Base-by-base conservation (phyloP, 2,797 vertebrate genomes). In the Helarctos malayanus region DNA sequence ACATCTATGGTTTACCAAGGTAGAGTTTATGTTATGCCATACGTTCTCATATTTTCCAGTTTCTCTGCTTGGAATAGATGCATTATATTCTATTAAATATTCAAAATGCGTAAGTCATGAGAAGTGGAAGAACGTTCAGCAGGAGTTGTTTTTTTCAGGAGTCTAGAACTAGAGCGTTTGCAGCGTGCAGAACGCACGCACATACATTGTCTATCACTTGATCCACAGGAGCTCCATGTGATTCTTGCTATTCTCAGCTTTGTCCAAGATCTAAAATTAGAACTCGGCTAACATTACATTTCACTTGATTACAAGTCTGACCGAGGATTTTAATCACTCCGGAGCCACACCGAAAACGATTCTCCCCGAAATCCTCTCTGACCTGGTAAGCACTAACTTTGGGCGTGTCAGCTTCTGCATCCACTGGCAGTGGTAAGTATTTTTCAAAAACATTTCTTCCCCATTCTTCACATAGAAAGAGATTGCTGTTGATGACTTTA, bases 211-310 rank as follows among this genome's bases (percentile, higher is more conserved):
- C 96, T 92, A 93, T 85, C 95, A 81, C 63, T 21, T 95, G 89
- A 87, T 54, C 90, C 96, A 96, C 65, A 78, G 97, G 45, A 92
- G 95, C 19, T 88, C 98, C 98, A 98, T 96, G 96, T 98, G 98
- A 98, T 95, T 94, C 95, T 91, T 98, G 98, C 98, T 99, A 98
- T 98, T 99, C 98, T 98, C 97, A 98, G 98, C 98, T 95, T 84
- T 35, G 95, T 92, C 93, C 71, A 16, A 54, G 71, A 92, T 90
- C 98, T 99, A 99, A 98, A 99, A 98, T 99, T 99, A 99, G 98
- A 98, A 97, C 45, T 47, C 68, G 83, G 84, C 97, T 98, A 97
- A 97, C 92, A 75, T 98, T 97, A 92, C 98, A 54, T 71, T 93
- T 96, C 93, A 79, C 68, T 94, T 56, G 52, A 83, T 88, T 92